Percentiles rank a stretch among this genome's conserved stretches.
Evolutionary conservation across 2,888 invertebrate genomes (phyloP).

Genomic region (Hermaeophaga mercurialis): DNA sequence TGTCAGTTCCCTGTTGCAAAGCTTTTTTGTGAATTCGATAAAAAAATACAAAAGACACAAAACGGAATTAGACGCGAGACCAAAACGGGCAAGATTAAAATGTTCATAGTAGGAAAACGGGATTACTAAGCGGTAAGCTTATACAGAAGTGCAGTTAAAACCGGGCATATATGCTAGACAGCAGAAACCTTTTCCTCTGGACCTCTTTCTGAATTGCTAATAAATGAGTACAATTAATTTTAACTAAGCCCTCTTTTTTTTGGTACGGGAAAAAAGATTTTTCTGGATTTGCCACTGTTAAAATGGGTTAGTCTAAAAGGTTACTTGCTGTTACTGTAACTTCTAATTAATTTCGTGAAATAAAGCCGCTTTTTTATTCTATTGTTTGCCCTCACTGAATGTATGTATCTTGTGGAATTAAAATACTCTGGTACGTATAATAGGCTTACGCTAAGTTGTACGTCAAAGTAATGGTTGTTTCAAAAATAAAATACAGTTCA

Average conservation of each 20-base stretch:
- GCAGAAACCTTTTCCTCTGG: slow-evolving; percentile 8
- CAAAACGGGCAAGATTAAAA: neutral
- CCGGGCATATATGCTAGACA: neutral
- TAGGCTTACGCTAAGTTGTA: neutral
- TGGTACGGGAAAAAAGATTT: slow-evolving; percentile 25
- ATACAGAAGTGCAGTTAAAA: neutral
- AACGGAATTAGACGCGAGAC: neutral
- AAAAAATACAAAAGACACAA: no score
- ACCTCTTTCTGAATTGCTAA: slow-evolving; percentile 25
- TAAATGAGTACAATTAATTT: slow-evolving; percentile 33
- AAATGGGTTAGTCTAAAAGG: slow-evolving; percentile 24
- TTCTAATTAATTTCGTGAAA: slow-evolving; percentile 30
- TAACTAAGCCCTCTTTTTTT: slow-evolving; percentile 28
- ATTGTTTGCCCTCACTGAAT: slow-evolving; percentile 16
- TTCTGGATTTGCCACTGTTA: slow-evolving; percentile 24
- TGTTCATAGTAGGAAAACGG: neutral
- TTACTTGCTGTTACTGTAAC: slow-evolving; percentile 23
- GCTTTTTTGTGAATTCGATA: no score
- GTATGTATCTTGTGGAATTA: slow-evolving; percentile 16
- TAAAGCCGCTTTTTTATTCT: slow-evolving; percentile 17
- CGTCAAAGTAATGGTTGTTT: neutral
- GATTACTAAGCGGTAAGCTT: slow-evolving; percentile 4
- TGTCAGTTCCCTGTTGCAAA: no score
- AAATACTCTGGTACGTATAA: slow-evolving; percentile 4
- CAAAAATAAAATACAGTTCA: no score